Evolutionary conservation across 2,888 invertebrate genomes (phyloP).

Genomic region (Glaucopsyche alexis): DNA sequence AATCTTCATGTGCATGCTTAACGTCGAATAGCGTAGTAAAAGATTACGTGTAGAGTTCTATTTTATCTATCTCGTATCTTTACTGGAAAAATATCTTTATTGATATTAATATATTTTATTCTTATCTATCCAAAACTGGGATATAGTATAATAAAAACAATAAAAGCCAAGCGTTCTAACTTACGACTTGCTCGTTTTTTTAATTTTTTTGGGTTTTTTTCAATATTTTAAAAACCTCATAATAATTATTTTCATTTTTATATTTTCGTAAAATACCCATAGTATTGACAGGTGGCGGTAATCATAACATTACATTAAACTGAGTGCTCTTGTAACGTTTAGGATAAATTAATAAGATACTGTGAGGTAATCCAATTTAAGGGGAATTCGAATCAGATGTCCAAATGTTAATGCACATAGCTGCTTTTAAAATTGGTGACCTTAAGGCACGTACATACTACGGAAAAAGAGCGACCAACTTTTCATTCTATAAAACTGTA

Average conservation of each 20-base stretch:
- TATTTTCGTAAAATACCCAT: too few species aligned
- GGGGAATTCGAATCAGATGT: conserved; percentile 11
- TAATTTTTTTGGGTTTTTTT: too few species aligned
- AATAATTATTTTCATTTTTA: too few species aligned
- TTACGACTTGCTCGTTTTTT: not conserved
- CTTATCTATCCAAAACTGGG: not conserved
- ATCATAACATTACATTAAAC: too few species aligned
- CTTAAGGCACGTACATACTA: not conserved
- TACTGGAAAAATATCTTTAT: conserved; percentile 22
- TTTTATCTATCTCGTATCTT: conserved; percentile 19
- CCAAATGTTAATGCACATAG: conserved; percentile 72
- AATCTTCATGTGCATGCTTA: conserved; percentile 23
- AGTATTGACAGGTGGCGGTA: too few species aligned
- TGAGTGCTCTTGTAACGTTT: not conserved
- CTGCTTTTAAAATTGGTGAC: conserved; percentile 62
- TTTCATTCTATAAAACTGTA: not conserved
- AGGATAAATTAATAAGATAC: conserved; percentile 1
- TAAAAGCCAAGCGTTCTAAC: not conserved
- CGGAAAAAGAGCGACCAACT: not conserved
- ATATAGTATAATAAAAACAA: conserved; percentile 2
- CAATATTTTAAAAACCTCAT: too few species aligned
- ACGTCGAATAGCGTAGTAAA: conserved; percentile 7
- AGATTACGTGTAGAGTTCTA: conserved; percentile 20
- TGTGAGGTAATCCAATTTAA: conserved; percentile 30
- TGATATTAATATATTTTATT: conserved; percentile 24